Percentiles rank a stretch among this genome's conserved stretches.
Evolutionary conservation across 2,113 vertebrate species (phyloP).

Genomic region (Aegypius monachus): DNA sequence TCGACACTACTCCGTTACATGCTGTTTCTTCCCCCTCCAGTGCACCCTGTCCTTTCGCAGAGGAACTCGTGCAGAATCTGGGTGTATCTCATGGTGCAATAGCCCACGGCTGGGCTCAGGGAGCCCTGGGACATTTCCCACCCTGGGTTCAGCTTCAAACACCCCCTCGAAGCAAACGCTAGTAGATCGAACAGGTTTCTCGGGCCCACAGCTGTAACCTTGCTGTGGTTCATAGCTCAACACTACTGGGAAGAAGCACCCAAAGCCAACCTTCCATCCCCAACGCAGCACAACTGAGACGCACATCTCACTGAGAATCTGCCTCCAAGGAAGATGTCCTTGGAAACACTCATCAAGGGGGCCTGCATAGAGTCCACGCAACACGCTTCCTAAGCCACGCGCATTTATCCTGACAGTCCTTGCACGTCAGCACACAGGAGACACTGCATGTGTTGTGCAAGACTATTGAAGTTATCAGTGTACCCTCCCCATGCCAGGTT

Average conservation of each 20-base stretch:
- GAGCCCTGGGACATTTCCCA: not conserved
- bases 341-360: not conserved
- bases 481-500: not conserved
- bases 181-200: not conserved
- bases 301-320: not conserved
- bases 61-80: accelerated
- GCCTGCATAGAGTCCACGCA: not conserved
- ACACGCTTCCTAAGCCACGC: accelerated
- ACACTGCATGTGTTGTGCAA: not conserved
- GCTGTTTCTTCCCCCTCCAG: too few species aligned
- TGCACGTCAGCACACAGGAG: accelerated
- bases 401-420: not conserved
- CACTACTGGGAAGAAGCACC: too few species aligned
- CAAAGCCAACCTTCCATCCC: not conserved
- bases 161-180: accelerated
- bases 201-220: not conserved
- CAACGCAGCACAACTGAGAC: not conserved
- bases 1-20: accelerated
- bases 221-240: not conserved
- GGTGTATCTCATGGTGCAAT: not conserved
- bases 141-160: not conserved
- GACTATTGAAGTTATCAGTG: not conserved
- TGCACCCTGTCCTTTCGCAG: not conserved
- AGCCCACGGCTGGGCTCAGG: not conserved
- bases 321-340: too few species aligned